These are phyloP conservation scores for Cepaea nemoralis DNA, from an alignment of 1,140 invertebrate genomes.

Conservation along the genomic window DNA sequence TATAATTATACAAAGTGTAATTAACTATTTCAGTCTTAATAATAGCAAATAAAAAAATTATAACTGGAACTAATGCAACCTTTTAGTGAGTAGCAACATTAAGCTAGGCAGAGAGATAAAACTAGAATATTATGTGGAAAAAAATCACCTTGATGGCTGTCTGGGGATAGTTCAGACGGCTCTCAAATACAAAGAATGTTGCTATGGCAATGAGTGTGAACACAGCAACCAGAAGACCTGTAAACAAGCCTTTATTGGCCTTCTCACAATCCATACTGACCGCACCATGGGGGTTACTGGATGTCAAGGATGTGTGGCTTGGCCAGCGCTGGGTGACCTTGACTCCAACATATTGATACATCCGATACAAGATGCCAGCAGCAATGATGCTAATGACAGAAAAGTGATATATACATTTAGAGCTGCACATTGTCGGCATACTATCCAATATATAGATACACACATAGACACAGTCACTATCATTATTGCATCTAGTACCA, in stretches of 20 bases:
- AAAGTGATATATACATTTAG: too few species aligned
- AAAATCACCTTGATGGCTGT: constrained; percentile 78
- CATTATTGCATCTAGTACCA: too few species aligned
- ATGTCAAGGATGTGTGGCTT: constrained; percentile 64
- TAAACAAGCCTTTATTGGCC: constrained; percentile 90
- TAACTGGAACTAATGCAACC: too few species aligned
- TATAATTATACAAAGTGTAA: too few species aligned
- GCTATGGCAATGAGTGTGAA: constrained; percentile 95
- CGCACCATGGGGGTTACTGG: constrained; percentile 77
- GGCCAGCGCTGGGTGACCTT: constrained; percentile 66
- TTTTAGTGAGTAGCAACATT: too few species aligned
- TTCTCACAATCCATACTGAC: constrained; percentile 94
- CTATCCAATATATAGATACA: too few species aligned
- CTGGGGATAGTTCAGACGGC: constrained; percentile 84
- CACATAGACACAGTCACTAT: too few species aligned
- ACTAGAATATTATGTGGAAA: background rate
- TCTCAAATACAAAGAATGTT: constrained; percentile 92
- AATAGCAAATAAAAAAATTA: too few species aligned
- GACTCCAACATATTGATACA: constrained; percentile 68
- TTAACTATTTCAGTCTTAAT: too few species aligned
- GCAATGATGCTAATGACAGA: constrained; percentile 96
- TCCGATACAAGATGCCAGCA: constrained; percentile 81
- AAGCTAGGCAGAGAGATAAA: too few species aligned
- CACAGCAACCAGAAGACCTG: constrained; percentile 87
- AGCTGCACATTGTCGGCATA: too few species aligned